Evolutionary conservation across 2,113 vertebrate species (phyloP).

Genomic region (Pluvialis apricaria): DNA sequence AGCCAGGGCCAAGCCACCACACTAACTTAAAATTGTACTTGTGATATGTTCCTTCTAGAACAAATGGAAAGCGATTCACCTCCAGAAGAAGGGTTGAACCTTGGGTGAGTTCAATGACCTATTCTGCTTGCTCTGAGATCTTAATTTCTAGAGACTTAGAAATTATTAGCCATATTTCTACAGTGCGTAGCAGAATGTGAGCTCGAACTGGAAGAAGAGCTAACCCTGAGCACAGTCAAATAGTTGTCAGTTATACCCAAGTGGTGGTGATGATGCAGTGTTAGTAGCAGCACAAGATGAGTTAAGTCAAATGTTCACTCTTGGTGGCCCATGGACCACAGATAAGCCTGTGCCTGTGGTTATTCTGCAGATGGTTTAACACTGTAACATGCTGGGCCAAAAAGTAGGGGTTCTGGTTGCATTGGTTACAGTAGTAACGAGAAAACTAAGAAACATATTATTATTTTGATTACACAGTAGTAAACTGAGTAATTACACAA

Average conservation of each 20-base stretch:
- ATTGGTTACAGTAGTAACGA: not conserved
- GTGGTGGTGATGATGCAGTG: not conserved
- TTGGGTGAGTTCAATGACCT: not conserved
- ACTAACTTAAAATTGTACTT: not conserved
- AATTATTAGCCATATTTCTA: not conserved
- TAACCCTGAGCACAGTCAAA: not conserved
- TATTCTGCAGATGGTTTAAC: not conserved
- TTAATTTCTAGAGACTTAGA: not conserved
- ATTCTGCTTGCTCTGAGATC: not conserved
- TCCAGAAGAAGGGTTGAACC: not conserved
- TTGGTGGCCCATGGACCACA: not conserved
- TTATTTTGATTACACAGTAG: conserved; percentile 44
- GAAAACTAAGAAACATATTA: conserved; percentile 17
- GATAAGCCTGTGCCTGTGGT: not conserved
- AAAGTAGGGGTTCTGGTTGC: not conserved
- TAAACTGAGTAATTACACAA: conserved; percentile 9
- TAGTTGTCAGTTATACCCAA: not conserved
- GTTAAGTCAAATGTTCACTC: not conserved
- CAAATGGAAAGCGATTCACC: not conserved
- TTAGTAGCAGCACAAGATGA: not conserved
- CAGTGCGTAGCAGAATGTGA: not conserved
- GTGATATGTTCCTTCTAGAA: not conserved
- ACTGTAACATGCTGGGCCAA: not conserved
- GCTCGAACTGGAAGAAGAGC: not conserved
- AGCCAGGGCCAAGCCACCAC: not conserved